Conservation (phyloP, 1,140 invertebrate genomes). For the Drosophila biarmipes region DNA sequence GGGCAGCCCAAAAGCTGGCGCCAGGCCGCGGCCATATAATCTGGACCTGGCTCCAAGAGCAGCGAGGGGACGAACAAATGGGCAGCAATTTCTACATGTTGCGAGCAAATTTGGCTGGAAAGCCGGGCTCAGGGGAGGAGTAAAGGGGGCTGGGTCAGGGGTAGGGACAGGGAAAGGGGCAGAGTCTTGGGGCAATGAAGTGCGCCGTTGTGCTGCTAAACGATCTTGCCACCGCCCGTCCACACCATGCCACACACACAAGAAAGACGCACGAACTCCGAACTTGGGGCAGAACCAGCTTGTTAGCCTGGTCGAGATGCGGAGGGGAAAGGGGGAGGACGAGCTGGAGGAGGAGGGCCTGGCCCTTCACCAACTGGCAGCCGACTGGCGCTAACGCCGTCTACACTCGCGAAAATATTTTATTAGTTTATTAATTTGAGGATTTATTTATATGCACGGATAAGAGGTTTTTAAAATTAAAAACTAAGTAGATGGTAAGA, state of each 20-base stretch:
- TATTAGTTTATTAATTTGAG: no score
- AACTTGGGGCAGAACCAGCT: constrained; percentile 52
- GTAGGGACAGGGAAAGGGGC: neutral
- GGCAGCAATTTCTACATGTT: constrained; percentile 81
- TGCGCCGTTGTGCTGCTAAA: constrained; percentile 78
- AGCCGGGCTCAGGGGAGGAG: constrained; percentile 17
- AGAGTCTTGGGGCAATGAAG: constrained; percentile 60
- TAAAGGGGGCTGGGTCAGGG: neutral
- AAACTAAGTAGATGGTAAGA: no score
- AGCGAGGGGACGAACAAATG: constrained; percentile 64
- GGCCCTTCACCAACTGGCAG: constrained; percentile 69
- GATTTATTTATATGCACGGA: no score
- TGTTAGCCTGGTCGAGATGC: constrained; percentile 36
- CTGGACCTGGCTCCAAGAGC: constrained; percentile 19
- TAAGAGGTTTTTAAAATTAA: no score
- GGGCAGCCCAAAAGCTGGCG: constrained; percentile 73
- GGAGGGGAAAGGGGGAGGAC: neutral
- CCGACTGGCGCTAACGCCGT: constrained; percentile 70
- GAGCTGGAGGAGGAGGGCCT: constrained; percentile 2
- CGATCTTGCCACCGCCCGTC: constrained; percentile 82
- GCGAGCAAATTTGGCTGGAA: constrained; percentile 80
- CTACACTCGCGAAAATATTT: constrained; percentile 25
- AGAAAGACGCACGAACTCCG: constrained; percentile 65
- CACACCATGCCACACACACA: constrained; percentile 79
- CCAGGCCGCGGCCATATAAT: constrained; percentile 52